Base-by-base conservation (phyloP, 2,113 vertebrate species). In the Castor canadensis region DNA sequence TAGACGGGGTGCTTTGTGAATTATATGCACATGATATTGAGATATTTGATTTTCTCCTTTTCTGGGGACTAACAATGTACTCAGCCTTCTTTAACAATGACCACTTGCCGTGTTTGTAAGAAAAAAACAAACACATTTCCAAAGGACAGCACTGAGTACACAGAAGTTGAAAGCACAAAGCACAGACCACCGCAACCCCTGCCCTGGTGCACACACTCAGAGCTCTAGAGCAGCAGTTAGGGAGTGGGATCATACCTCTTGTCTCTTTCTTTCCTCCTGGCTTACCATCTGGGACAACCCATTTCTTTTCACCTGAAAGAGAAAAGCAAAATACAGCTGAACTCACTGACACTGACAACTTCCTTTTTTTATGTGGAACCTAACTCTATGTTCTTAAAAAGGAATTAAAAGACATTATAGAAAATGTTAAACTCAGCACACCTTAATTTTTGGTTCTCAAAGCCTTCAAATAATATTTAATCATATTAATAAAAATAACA, bases 231-330 rank as follows among this genome's bases (percentile, higher is more conserved):
- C 28, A 2, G 47, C 40, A 38, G 32, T n/a, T 81, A 6, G 1
- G 0, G 24, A 0, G 3, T 62, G 52, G 19, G 75, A 73, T 58
- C 85, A 26, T 99, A 99, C 99, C 99, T 99, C 99, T 97, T 99
- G 99, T 75, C 99, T 99, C 96, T 99, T 99, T 85, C 99, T 99
- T 92, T 99, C 99, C 62, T 99, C 99, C 96, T 99, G 99, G 97
- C 97, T 99, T 91, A 99, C 95, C 0, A 92, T 97, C 12, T 99
- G 99, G 12, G 97, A 99, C 24, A 99, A 91, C 19, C 99, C 99
- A 67, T 99, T 99, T 98, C 98, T 99, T 98, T 99, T 99, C 26
- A 99, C 99, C 99, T 99, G 82, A 8, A 92, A 56, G 81, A 92
- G n/a, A 64, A 89, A 91, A 92, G 28, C n/a, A 93, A 90, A 96